Conservation (phyloP, 2,113 vertebrate genomes). For the Lichenostomus cassidix region DNA sequence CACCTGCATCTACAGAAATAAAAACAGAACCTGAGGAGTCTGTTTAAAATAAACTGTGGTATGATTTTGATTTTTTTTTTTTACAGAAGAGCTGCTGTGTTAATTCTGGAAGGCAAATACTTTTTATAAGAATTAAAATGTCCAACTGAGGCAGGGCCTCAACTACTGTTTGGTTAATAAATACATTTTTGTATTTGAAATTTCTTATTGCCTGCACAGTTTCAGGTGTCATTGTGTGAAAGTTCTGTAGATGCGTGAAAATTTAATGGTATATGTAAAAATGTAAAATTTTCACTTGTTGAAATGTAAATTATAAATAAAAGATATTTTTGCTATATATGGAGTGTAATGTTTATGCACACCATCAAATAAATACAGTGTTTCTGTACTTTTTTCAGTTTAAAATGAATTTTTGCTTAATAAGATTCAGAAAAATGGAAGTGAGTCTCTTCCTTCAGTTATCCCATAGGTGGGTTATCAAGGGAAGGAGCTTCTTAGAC, state of each 20-base stretch:
- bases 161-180: constrained; percentile 85
- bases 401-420: constrained; percentile 63
- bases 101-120: constrained; percentile 71
- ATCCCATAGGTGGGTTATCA: constrained; percentile 13
- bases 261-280: constrained; percentile 80
- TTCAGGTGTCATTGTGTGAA: constrained; percentile 89
- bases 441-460: constrained; percentile 42
- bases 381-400: constrained; percentile 78
- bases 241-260: constrained; percentile 82
- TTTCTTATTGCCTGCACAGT: constrained; percentile 85
- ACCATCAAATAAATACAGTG: constrained; percentile 76
- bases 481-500: constrained; percentile 49
- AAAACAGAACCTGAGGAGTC: constrained; percentile 79
- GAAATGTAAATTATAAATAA: constrained; percentile 99
- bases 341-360: constrained; percentile 92
- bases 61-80: constrained; percentile 33
- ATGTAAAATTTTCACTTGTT: constrained; percentile 84
- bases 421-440: constrained; percentile 49
- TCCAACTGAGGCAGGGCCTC: constrained; percentile 82
- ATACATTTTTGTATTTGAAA: constrained; percentile 99
- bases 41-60: constrained; percentile 72
- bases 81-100: constrained; percentile 75
- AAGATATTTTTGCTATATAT: constrained; percentile 98
- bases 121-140: constrained; percentile 84
- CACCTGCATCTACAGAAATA: constrained; percentile 73